Evolutionary conservation across 1,140 invertebrate species (phyloP).

Genomic region (Globodera rostochiensis): DNA sequence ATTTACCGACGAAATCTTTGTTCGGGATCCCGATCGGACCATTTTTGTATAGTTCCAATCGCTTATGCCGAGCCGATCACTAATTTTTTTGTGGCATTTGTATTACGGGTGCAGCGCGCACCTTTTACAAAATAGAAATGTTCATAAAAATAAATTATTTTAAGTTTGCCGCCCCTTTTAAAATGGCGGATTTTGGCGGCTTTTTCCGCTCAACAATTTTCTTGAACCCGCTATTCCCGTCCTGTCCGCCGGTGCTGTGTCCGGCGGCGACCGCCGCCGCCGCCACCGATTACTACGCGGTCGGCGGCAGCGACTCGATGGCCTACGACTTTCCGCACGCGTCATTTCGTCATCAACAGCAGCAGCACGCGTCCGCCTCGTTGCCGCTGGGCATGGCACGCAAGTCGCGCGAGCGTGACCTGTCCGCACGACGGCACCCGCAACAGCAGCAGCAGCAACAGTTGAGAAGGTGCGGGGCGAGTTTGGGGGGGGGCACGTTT

Average conservation of each 20-base stretch:
- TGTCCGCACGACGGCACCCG: background rate
- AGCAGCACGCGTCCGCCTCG: background rate
- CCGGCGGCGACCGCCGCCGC: background rate
- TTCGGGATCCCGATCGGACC: too few species aligned
- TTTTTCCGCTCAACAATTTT: background rate
- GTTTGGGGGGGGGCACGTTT: background rate
- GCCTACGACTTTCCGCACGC: constrained; percentile 16
- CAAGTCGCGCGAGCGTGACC: background rate
- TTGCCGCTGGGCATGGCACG: background rate
- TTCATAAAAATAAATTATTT: background rate
- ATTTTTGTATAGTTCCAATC: too few species aligned
- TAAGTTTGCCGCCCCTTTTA: background rate
- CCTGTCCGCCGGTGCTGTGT: background rate
- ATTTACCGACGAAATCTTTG: too few species aligned
- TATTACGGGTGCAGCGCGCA: too few species aligned
- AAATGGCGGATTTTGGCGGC: background rate
- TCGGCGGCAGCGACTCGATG: constrained; percentile 1
- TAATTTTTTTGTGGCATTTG: too few species aligned
- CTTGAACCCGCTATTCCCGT: background rate
- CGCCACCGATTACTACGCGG: background rate
- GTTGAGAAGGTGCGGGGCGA: background rate
- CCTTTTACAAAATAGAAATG: too few species aligned
- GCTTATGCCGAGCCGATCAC: too few species aligned
- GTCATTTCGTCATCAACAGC: background rate
- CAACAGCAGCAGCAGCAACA: background rate